Evolutionary conservation across 53 echinoderm and acorn worm genomes (phyloP).

Genomic region (Temnopleurus reevesii): DNA sequence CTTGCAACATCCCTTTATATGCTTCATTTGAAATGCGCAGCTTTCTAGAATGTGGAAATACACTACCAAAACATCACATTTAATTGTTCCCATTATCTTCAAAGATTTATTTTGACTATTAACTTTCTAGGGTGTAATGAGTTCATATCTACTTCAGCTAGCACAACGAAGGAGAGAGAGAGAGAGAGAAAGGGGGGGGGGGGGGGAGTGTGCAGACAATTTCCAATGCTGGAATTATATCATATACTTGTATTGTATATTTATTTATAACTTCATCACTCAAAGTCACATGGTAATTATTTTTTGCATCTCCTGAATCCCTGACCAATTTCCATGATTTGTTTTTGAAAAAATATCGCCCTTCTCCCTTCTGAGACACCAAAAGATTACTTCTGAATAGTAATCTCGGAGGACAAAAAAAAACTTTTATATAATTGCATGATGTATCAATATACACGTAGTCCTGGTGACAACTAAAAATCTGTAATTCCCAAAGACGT

Average conservation of each 20-base stretch:
- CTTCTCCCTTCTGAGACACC: not conserved
- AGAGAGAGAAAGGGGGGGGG: no score
- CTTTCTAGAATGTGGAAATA: not conserved
- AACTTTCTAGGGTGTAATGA: not conserved
- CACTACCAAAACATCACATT: not conserved
- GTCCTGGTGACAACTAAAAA: no score
- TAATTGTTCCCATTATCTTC: not conserved
- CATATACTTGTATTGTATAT: not conserved
- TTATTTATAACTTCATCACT: not conserved
- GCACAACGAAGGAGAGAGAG: no score
- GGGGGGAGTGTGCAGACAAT: no score
- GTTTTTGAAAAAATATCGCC: not conserved
- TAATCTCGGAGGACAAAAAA: no score
- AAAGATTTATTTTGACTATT: not conserved
- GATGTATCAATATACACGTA: no score
- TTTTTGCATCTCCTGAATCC: not conserved
- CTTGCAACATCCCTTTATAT: no score
- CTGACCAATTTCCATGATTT: not conserved
- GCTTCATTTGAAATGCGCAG: not conserved
- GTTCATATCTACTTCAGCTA: constrained; percentile 33
- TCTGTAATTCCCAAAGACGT: no score
- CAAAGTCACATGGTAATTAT: not conserved
- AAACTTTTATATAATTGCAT: no score
- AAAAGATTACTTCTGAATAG: not conserved
- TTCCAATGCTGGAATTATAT: not conserved